Percentiles rank a stretch among this genome's conserved stretches.
Conservation (phyloP, 2,888 invertebrate genomes). For the Chloromyia formosa region DNA sequence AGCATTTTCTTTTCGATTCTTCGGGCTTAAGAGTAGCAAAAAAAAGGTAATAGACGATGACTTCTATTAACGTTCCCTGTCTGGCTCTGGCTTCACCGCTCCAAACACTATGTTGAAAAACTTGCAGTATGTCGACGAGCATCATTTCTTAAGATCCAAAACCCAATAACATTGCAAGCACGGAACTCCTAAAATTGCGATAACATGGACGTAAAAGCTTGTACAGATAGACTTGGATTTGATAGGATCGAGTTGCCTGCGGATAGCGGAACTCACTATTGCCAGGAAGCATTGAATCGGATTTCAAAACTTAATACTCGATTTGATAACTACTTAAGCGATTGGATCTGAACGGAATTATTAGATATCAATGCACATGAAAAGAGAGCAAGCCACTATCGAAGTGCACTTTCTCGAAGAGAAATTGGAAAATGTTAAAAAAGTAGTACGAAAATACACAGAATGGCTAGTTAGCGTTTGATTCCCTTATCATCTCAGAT, state of each 20-base stretch:
- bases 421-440: slow-evolving; percentile 25
- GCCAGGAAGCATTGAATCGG: slow-evolving; percentile 11
- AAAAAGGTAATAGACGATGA: slow-evolving; percentile 9
- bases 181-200: neutral
- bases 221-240: slow-evolving; percentile 3
- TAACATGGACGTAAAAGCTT: slow-evolving; percentile 24
- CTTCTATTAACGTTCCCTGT: slow-evolving; percentile 12
- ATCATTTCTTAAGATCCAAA: neutral
- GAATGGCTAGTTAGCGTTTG: neutral
- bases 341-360: slow-evolving; percentile 25
- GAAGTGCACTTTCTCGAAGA: neutral
- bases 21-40: neutral
- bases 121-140: neutral
- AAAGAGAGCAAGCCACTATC: neutral
- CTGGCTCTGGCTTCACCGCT: neutral
- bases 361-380: neutral
- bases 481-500: slow-evolving; percentile 26
- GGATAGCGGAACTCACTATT: neutral
- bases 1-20: slow-evolving; percentile 25
- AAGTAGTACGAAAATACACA: neutral
- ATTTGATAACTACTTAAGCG: slow-evolving; percentile 22
- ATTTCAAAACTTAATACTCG: neutral
- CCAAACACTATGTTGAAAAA: no score
- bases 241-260: slow-evolving; percentile 9
- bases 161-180: neutral